These are phyloP conservation scores for Myotis davidii DNA, from an alignment of 2,113 vertebrate genomes.

Conservation along the genomic window DNA sequence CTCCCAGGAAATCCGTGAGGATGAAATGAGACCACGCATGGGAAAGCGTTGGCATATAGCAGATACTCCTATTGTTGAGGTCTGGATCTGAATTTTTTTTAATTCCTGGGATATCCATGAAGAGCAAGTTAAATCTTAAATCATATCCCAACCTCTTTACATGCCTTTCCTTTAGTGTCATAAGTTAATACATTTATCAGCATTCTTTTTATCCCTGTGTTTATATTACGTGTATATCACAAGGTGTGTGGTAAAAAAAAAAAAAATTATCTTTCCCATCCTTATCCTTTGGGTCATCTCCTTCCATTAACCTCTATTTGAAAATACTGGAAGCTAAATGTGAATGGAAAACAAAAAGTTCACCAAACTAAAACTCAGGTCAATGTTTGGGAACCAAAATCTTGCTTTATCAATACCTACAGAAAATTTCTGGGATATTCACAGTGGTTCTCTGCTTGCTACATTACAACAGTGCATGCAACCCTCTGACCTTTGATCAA, in stretches of 20 bases:
- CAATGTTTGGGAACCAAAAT: constrained; percentile 61
- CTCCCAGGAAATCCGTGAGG: background rate
- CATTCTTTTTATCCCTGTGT: background rate
- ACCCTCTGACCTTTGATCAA: constrained; percentile 75
- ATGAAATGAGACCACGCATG: background rate
- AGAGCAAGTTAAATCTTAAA: background rate
- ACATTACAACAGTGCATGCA: constrained; percentile 52
- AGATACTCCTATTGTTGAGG: background rate
- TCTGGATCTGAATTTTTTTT: background rate
- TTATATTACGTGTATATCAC: background rate
- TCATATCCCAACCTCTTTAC: background rate
- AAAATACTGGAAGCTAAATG: constrained; percentile 67
- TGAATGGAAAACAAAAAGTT: constrained; percentile 61
- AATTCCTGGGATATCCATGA: background rate
- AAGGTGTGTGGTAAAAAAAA: background rate
- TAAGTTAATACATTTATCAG: background rate
- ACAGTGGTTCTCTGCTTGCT: constrained; percentile 3
- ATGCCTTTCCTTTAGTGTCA: background rate
- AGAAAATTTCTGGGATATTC: constrained; percentile 50
- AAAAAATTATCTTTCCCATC: background rate
- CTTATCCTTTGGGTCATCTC: constrained; percentile 63
- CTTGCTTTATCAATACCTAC: constrained; percentile 57
- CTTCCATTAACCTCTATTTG: constrained; percentile 73
- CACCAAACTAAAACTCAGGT: constrained; percentile 46
- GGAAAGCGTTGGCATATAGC: background rate